These are phyloP conservation scores for Zhengitettix transpicula DNA, from an alignment of 2,888 invertebrate genomes.

Conservation along the genomic window DNA sequence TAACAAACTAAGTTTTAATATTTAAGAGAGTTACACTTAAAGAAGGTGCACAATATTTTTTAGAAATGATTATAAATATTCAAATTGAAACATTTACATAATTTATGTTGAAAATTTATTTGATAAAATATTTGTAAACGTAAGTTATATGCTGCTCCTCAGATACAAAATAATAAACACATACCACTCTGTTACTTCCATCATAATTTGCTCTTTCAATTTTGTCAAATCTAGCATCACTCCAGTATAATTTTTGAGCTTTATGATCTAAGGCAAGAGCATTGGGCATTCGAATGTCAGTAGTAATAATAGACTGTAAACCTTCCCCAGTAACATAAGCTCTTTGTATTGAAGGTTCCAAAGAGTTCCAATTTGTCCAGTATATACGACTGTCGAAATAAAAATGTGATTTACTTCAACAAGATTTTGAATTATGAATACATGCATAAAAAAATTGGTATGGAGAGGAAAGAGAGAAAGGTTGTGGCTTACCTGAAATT, in stretches of 20 bases:
- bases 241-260: conserved; percentile 66
- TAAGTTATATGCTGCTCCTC: too few species aligned
- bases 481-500: too few species aligned
- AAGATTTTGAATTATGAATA: too few species aligned
- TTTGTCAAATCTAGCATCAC: conserved; percentile 69
- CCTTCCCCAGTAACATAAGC: conserved; percentile 50
- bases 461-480: too few species aligned
- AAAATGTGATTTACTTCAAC: neutral
- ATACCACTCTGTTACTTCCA: conserved; percentile 51
- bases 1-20: too few species aligned
- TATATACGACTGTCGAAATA: conserved; percentile 39
- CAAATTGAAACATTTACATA: too few species aligned
- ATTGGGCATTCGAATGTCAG: conserved; percentile 74
- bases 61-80: too few species aligned
- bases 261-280: conserved; percentile 61
- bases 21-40: neutral
- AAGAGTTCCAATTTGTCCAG: conserved; percentile 85
- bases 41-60: too few species aligned
- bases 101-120: too few species aligned
- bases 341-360: conserved; percentile 63
- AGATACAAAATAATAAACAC: conserved; percentile 13
- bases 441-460: too few species aligned
- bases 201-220: conserved; percentile 69
- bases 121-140: too few species aligned
- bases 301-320: conserved; percentile 52